Evolutionary conservation across 2,888 invertebrate genomes (phyloP).

Genomic region (Myopa tessellatipennis): DNA sequence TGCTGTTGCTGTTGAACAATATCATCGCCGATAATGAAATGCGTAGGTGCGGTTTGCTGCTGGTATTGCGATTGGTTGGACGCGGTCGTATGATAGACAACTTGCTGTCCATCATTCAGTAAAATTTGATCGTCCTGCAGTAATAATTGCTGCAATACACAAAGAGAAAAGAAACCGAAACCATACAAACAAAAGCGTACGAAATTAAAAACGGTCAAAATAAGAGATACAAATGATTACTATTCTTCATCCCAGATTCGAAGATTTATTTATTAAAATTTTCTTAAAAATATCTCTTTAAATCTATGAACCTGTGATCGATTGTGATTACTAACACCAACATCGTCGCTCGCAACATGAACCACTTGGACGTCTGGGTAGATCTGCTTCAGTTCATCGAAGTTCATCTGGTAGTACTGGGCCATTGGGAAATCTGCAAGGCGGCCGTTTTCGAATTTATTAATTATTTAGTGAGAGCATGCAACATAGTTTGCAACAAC

Average conservation of each 20-base stretch:
- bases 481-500: no score
- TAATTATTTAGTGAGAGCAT: no score
- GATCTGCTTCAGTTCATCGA: constrained; percentile 74
- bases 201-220: background rate
- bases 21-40: constrained; percentile 52
- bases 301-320: constrained; percentile 55
- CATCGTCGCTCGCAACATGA: constrained; percentile 63
- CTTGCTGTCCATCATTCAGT: constrained; percentile 68
- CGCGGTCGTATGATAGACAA: constrained; percentile 65
- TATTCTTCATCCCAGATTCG: constrained; percentile 37
- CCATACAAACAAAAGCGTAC: no score
- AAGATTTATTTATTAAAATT: constrained; percentile 41
- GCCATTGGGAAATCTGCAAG: constrained; percentile 70
- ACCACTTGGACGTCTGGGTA: constrained; percentile 71
- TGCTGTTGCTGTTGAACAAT: constrained; percentile 54
- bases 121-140: constrained; percentile 66
- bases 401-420: constrained; percentile 75
- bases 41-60: constrained; percentile 50
- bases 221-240: background rate
- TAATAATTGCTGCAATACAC: constrained; percentile 53
- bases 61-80: constrained; percentile 55
- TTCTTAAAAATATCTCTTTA: constrained; percentile 40
- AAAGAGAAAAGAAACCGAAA: no score
- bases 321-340: constrained; percentile 58
- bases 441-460: background rate